These are phyloP conservation scores for Drosophila basisetae DNA, from an alignment of 2,888 invertebrate species.

Conservation along the genomic window DNA sequence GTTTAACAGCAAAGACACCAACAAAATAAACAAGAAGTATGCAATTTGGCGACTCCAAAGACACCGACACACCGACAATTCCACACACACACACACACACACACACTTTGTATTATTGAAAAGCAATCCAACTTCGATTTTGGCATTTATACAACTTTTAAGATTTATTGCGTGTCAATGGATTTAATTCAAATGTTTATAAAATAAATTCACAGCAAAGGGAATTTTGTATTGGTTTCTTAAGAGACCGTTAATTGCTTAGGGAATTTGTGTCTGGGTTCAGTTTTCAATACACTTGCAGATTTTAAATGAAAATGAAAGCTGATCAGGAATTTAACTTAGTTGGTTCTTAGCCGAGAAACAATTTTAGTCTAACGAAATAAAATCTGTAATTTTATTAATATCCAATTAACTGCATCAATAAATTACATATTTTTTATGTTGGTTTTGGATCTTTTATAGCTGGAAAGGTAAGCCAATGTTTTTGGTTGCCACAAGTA, in stretches of 20 bases:
- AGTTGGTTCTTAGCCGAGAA: not conserved
- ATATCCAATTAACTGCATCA: not conserved
- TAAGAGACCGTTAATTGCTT: not conserved
- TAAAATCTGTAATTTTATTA: not conserved
- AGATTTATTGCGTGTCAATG: slow-evolving; percentile 1
- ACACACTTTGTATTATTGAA: not conserved
- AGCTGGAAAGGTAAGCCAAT: too few species aligned
- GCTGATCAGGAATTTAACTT: not conserved
- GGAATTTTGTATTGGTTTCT: not conserved
- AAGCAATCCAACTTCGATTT: slow-evolving; percentile 40
- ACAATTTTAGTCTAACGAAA: not conserved
- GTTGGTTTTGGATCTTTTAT: not conserved
- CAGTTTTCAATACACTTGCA: not conserved
- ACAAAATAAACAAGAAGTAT: slow-evolving; percentile 26
- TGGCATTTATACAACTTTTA: not conserved
- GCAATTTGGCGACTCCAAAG: slow-evolving; percentile 35
- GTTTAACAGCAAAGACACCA: slow-evolving; percentile 60
- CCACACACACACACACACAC: not conserved
- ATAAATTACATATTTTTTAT: not conserved
- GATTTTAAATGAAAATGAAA: not conserved
- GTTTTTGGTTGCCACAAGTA: not conserved
- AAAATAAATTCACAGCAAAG: not conserved
- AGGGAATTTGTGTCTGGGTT: not conserved
- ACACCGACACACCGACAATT: not conserved
- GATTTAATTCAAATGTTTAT: slow-evolving; percentile 5